These are phyloP conservation scores for Drosophila robusta DNA, from an alignment of 2,888 invertebrate genomes.

Conservation along the genomic window DNA sequence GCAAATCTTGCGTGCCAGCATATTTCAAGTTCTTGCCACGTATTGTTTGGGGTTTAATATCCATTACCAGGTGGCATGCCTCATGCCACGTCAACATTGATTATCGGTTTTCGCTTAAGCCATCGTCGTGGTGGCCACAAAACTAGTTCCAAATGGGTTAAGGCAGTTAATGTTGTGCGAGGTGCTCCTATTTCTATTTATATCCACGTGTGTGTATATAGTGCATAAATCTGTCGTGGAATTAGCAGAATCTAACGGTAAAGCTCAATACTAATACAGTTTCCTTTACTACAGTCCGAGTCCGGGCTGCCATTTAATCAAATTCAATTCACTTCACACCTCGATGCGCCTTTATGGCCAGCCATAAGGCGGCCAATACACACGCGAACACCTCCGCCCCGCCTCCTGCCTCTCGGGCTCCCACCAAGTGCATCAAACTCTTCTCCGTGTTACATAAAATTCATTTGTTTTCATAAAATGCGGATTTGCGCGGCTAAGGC, in stretches of 20 bases:
- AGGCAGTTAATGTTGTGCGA: slow-evolving; percentile 36
- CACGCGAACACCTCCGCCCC: background rate
- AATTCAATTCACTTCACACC: slow-evolving; percentile 70
- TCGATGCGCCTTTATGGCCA: slow-evolving; percentile 36
- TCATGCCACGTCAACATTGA: slow-evolving; percentile 9
- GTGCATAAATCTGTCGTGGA: slow-evolving; percentile 17
- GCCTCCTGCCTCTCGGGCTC: too few species aligned
- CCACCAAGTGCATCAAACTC: slow-evolving; percentile 3
- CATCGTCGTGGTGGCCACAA: slow-evolving; percentile 7
- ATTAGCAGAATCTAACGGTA: slow-evolving; percentile 23
- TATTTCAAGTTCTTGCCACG: slow-evolving; percentile 26
- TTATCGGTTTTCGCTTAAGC: slow-evolving; percentile 66
- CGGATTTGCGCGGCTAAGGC: slow-evolving; percentile 62
- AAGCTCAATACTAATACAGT: slow-evolving; percentile 23
- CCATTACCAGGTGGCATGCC: background rate
- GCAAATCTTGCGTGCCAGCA: slow-evolving; percentile 59
- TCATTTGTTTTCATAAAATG: slow-evolving; percentile 79
- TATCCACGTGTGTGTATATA: background rate
- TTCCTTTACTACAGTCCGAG: background rate
- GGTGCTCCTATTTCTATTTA: background rate
- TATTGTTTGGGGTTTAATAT: background rate
- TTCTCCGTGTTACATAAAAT: slow-evolving; percentile 56
- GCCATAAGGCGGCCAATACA: background rate
- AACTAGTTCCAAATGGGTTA: slow-evolving; percentile 26
- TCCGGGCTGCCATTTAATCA: slow-evolving; percentile 59